Evolutionary conservation across 2,797 vertebrate genomes (phyloP).

Genomic region (Microctenopoma lineatum): DNA sequence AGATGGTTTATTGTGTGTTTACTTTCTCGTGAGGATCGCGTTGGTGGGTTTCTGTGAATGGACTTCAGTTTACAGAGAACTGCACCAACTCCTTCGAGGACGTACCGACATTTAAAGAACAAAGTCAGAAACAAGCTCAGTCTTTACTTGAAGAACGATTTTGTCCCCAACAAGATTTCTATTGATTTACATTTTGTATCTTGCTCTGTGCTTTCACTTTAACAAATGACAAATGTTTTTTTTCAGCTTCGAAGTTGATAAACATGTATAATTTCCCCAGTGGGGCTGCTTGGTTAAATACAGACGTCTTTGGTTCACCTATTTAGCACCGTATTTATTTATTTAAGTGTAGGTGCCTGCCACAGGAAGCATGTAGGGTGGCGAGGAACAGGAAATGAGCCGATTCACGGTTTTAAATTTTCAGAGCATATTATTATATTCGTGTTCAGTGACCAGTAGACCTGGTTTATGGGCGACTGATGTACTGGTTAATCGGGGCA

Average conservation of each 20-base stretch:
- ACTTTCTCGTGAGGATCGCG: slow-evolving; percentile 22
- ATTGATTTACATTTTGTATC: slow-evolving; percentile 35
- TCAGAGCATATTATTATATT: slow-evolving; percentile 9
- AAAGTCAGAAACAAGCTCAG: slow-evolving; percentile 22
- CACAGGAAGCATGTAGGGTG: not conserved
- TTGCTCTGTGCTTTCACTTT: slow-evolving; percentile 43
- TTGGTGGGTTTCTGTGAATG: slow-evolving; percentile 34
- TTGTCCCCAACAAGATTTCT: slow-evolving; percentile 20
- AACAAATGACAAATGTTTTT: slow-evolving; percentile 28
- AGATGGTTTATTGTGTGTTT: slow-evolving; percentile 35
- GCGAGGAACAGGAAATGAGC: slow-evolving; percentile 8
- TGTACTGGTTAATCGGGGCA: not conserved
- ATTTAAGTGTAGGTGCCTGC: slow-evolving; percentile 38
- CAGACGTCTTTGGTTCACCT: slow-evolving; percentile 25
- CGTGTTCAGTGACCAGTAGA: slow-evolving; percentile 1
- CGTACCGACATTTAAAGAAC: slow-evolving; percentile 52
- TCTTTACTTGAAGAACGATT: slow-evolving; percentile 55
- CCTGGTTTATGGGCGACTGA: slow-evolving; percentile 4
- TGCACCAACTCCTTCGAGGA: slow-evolving; percentile 27
- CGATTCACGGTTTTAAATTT: slow-evolving; percentile 21
- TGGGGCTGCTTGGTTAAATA: slow-evolving; percentile 48
- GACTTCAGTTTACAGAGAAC: slow-evolving; percentile 32
- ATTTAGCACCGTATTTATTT: slow-evolving; percentile 56
- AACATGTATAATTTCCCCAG: slow-evolving; percentile 37
- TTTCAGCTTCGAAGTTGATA: slow-evolving; percentile 38